These are phyloP conservation scores for Pocillopora meandrina DNA, from an alignment of 92 coral and sea anemone genomes.

Conservation along the genomic window DNA sequence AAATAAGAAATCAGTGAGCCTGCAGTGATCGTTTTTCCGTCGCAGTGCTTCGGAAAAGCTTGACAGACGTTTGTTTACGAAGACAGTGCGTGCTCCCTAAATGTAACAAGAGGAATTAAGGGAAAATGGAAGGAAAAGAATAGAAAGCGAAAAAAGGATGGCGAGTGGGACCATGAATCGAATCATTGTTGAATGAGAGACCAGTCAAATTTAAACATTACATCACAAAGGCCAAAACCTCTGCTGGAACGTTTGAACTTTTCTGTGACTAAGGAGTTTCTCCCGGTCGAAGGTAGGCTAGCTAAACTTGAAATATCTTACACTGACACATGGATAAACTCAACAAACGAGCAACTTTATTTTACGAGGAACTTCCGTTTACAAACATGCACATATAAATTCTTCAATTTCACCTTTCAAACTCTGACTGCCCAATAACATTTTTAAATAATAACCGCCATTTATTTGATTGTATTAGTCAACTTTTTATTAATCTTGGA, in stretches of 20 bases:
- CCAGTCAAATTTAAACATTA: too few relatives aligned
- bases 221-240: too few relatives aligned
- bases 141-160: not conserved
- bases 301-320: not conserved
- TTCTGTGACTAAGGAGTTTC: too few relatives aligned
- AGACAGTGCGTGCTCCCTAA: not conserved
- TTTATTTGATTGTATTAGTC: not conserved
- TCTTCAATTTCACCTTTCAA: not conserved
- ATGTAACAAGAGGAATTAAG: not conserved
- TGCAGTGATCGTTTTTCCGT: conserved; percentile 3
- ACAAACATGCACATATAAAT: conserved; percentile 17
- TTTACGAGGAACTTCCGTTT: not conserved
- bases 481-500: not conserved
- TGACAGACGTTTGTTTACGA: not conserved
- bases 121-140: not conserved
- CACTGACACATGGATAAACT: not conserved
- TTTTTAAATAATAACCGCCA: not conserved
- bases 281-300: not conserved
- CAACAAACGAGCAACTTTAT: conserved; percentile 26
- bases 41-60: not conserved
- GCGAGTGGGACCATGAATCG: too few relatives aligned
- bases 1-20: not conserved
- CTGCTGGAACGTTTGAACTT: too few relatives aligned
- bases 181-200: too few relatives aligned
- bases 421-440: not conserved